These are phyloP conservation scores for Hippolais icterina DNA, from an alignment of 2,113 vertebrate genomes.

Conservation along the genomic window DNA sequence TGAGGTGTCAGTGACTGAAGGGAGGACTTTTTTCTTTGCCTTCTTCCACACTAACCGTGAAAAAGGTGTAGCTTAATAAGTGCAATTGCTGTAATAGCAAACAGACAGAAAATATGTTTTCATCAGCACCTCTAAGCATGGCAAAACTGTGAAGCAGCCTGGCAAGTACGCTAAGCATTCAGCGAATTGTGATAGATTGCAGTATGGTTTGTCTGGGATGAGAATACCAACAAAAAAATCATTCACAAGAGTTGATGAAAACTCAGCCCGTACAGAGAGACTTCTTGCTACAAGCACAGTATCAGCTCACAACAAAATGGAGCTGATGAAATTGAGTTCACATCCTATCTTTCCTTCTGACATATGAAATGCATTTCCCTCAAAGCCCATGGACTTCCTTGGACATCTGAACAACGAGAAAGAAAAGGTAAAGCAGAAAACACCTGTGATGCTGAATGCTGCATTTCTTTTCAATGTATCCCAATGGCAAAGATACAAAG, in stretches of 20 bases:
- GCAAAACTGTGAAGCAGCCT: not conserved
- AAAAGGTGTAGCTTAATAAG: constrained; percentile 30
- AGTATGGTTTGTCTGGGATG: constrained; percentile 26
- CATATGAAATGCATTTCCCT: not conserved
- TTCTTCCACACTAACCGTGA: not conserved
- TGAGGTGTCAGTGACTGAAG: constrained; percentile 19
- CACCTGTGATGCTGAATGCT: not conserved
- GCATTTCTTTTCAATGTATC: not conserved
- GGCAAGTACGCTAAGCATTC: not conserved
- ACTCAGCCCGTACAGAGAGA: not conserved
- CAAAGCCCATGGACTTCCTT: not conserved
- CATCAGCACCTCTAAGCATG: not conserved
- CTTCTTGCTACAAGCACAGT: constrained; percentile 5
- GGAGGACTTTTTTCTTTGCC: not conserved
- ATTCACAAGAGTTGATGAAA: not conserved
- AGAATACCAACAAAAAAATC: constrained; percentile 2
- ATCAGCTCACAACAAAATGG: constrained; percentile 7
- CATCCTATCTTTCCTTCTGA: not conserved
- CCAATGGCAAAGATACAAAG: not conserved
- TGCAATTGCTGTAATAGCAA: not conserved
- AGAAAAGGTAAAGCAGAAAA: not conserved
- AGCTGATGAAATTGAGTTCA: not conserved
- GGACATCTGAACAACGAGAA: not conserved
- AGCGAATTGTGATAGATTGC: constrained; percentile 5
- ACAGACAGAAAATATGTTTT: constrained; percentile 50